Base-by-base conservation (phyloP, 2,888 invertebrate genomes). In the Melangyna quadrimaculata region DNA sequence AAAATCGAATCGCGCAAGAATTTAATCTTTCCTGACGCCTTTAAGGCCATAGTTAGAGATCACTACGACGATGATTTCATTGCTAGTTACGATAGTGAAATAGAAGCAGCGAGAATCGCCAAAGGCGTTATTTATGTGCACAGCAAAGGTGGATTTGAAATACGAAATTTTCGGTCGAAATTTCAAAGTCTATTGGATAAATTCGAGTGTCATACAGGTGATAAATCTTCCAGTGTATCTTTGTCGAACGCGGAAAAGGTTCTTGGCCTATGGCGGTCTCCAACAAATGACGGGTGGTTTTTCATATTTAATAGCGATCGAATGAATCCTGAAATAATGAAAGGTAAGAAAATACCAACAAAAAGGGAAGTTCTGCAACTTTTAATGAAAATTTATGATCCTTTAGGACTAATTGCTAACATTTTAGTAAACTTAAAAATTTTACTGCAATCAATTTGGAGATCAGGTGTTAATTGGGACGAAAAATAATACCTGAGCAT, bases 301-400 rank as follows among this genome's bases (percentile, higher is more conserved):
- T 88, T 88, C 19, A 57, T 83, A 59, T 37, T 82, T 3, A 81
- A 79, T 9, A 43, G 37, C 27, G 27, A 29, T 32, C 75, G 53
- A 27, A 37, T 84, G 35, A 45, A 71, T 9, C 37, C n/a, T 0
- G 77, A 82, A 12, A 53, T 87, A 1, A 29, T 78, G 27, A 74
- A 5, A 2, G 86, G 87, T 3, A 40, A 55, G 14, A 35, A 75
- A 19, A 78, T 37, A 61, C 88, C 88, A 6, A 89, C 88, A 22
- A 88, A 88, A 55, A 73, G 88, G 43, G 78, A 88, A 72, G 72
- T 87, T 37, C 12, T 37, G n/a, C n/a, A n/a, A n/a, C n/a, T n/a
- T n/a, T n/a, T n/a, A n/a, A n/a, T n/a, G n/a, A n/a, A n/a, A n/a
- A n/a, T n/a, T n/a, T n/a, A n/a, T n/a, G n/a, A n/a, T n/a, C n/a